A percentile compares a stretch with the other conserved stretches of the same genome.
Conservation (phyloP, 2,888 invertebrate genomes). For the Hirtodrosophila histrioides region DNA sequence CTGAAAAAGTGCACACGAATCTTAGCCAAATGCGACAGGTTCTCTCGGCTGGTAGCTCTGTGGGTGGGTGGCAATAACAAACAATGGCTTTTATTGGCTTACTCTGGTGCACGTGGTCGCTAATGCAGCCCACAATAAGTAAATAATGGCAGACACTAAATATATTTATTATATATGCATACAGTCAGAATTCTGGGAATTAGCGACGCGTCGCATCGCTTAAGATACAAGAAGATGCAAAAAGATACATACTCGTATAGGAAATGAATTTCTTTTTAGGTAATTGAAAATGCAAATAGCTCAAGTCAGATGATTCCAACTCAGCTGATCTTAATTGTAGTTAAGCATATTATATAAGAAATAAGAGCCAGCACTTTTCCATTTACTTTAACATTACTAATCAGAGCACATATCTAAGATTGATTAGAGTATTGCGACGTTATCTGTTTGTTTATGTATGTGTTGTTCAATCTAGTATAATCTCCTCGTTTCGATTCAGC, state of each 20-base stretch:
- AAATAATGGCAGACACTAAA: conserved; percentile 66
- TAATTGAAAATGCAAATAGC: conserved; percentile 19
- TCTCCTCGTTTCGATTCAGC: background rate
- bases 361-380: too few relatives aligned
- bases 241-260: conserved; percentile 9
- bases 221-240: conserved; percentile 4
- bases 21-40: conserved; percentile 51
- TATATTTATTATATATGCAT: conserved; percentile 42
- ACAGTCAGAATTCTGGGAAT: conserved; percentile 14
- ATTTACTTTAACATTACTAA: too few relatives aligned
- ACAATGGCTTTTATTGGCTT: conserved; percentile 1
- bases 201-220: too few relatives aligned
- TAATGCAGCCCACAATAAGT: conserved; percentile 59
- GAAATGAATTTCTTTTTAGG: conserved; percentile 9
- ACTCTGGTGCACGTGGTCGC: conserved; percentile 57
- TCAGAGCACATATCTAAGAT: background rate
- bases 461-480: conserved; percentile 11
- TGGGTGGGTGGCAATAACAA: conserved; percentile 3
- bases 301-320: conserved; percentile 14
- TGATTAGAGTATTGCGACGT: conserved; percentile 6
- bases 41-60: conserved; percentile 1
- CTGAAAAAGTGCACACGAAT: conserved; percentile 42
- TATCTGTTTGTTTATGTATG: conserved; percentile 18
- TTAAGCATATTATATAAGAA: background rate
- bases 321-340: background rate